Base-by-base conservation (phyloP, 2,797 vertebrate species). In the Esox lucius region DNA sequence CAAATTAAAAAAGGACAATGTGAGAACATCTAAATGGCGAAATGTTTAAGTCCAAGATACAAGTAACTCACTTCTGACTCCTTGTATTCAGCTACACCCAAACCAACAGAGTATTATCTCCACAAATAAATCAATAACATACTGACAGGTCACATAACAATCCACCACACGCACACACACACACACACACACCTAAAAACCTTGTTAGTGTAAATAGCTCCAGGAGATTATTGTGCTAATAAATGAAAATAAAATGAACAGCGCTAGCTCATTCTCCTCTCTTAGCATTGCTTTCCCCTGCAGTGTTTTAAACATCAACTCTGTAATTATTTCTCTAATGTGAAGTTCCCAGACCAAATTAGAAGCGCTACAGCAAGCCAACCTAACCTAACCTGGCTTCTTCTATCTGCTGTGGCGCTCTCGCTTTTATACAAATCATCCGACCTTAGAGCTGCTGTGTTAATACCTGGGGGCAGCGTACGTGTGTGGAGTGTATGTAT, bases 231-330 rank as follows among this genome's bases (percentile, higher is more conserved):
- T 84, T 46, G 87, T 91, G 91, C 90, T 92, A 93, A 93, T 92
- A 92, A 93, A 91, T 89, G 87, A 90, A 91, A 92, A 91, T 87
- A 91, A 90, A 93, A 93, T 93, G 88, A 92, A 90, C 83, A 87
- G 86, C 28, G 74, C 78, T 26, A 61, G n/a, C 22, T 24, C 22
- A 9, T 24, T 76, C 81, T 84, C 84, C 81, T 33, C 78, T 86
- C 78, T 75, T 81, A 71, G 75, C 85, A 83, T 84, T 85, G 84
- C 84, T 61, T 35, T 88, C 89, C 87, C 91, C 91, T 87, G 88
- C 82, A 92, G 91, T 91, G 83, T 83, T 91, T 89, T 81, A 77
- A 83, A 76, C 76, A 86, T 33, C 84, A 61, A 49, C 79, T 71
- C 69, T 71, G 83, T 90, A 93, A 92, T 94, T 91, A 90, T 89